These are phyloP conservation scores for Gisinianus flammeolus DNA, from an alignment of 2,888 invertebrate genomes.

Conservation along the genomic window DNA sequence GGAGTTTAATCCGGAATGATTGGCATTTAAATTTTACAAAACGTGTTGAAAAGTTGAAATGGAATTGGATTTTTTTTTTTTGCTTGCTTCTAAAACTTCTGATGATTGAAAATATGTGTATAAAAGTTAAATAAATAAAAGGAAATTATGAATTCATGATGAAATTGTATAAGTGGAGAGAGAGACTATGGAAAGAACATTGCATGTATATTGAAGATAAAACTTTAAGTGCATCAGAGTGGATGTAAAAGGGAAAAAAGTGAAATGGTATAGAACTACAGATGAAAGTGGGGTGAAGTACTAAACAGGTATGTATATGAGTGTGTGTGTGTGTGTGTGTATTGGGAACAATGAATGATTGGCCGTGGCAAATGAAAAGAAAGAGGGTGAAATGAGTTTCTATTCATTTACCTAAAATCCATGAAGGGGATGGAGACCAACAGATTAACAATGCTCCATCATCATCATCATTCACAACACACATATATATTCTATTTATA, in stretches of 20 bases:
- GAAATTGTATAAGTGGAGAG: background rate
- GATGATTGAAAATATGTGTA: no score
- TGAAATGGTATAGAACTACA: no score
- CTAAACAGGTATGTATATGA: background rate
- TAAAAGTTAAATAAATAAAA: no score
- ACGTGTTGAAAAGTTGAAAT: no score
- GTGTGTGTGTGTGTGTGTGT: no score
- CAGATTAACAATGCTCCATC: constrained; percentile 37
- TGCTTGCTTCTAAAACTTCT: no score
- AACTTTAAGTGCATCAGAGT: constrained; percentile 21
- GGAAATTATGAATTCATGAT: no score
- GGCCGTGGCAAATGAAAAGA: constrained; percentile 47
- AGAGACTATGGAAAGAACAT: constrained; percentile 14
- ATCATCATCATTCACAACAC: constrained; percentile 33
- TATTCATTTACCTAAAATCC: constrained; percentile 43
- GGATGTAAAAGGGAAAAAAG: background rate
- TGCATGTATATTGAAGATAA: no score
- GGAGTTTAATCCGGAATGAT: no score
- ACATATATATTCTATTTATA: background rate
- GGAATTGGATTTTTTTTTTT: no score
- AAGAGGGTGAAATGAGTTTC: constrained; percentile 42
- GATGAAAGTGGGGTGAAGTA: constrained; percentile 3
- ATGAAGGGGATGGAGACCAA: constrained; percentile 45
- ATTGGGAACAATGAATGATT: constrained; percentile 44
- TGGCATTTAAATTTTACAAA: no score